phyloP scores from a whole-genome alignment of 1,140 invertebrate genomes.

The Pararge aegeria region DNA sequence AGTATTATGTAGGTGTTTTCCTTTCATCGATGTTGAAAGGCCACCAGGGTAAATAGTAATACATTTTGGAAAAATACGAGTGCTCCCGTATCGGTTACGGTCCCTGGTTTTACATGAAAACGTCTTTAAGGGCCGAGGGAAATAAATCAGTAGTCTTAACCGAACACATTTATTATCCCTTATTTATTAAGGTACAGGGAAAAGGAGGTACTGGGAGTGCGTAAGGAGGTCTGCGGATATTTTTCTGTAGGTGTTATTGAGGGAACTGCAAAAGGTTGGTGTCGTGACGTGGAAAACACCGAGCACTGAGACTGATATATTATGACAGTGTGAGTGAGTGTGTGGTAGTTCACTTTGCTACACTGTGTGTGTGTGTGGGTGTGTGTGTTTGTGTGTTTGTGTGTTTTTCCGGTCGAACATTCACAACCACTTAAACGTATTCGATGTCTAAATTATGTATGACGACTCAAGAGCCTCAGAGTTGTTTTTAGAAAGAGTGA shows the following conservation, averaged over 20 bases:
- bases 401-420: too few relatives aligned
- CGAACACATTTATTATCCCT: constrained; percentile 4
- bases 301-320: too few relatives aligned
- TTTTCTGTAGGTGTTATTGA: background rate
- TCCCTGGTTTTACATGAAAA: constrained; percentile 9
- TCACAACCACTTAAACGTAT: too few relatives aligned
- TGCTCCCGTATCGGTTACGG: background rate
- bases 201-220: background rate
- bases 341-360: too few relatives aligned
- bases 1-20: background rate
- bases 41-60: background rate
- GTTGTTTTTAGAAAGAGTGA: too few relatives aligned
- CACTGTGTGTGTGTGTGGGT: too few relatives aligned
- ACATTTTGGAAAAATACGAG: constrained; percentile 1
- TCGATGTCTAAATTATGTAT: too few relatives aligned
- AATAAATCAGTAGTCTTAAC: constrained; percentile 8
- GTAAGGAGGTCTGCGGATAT: background rate
- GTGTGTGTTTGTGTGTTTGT: too few relatives aligned
- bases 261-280: background rate
- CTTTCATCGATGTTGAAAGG: background rate
- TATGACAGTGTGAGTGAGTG: too few relatives aligned
- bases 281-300: too few relatives aligned
- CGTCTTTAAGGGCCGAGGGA: constrained; percentile 5
- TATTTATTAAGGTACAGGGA: constrained; percentile 9
- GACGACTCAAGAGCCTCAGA: too few relatives aligned